Percentiles rank a stretch among this genome's conserved stretches.
Evolutionary conservation across 1,140 invertebrate genomes (phyloP).

Genomic region (Drosophila quadrilineata): DNA sequence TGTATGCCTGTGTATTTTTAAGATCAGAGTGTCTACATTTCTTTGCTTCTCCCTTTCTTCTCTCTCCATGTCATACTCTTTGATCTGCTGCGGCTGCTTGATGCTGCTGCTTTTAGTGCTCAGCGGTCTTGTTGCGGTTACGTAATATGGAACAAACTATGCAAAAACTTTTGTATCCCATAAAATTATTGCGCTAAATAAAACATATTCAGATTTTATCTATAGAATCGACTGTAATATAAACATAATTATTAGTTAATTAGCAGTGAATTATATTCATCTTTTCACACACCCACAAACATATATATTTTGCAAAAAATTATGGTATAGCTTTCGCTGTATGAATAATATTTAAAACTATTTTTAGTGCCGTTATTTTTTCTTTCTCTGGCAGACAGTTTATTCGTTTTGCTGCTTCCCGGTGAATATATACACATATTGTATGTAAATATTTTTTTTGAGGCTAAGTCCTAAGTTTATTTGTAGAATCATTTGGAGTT

Average conservation of each 20-base stretch:
- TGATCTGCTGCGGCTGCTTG: no score
- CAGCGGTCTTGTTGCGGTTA: constrained; percentile 56
- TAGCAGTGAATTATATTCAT: constrained; percentile 11
- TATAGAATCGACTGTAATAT: not conserved
- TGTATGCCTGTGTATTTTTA: constrained; percentile 68
- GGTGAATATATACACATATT: constrained; percentile 29
- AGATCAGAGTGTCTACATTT: constrained; percentile 38
- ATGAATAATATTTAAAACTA: constrained; percentile 74
- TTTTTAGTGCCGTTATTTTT: constrained; percentile 58
- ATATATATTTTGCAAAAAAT: constrained; percentile 21
- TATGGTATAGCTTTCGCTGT: constrained; percentile 48
- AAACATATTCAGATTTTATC: not conserved
- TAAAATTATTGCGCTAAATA: constrained; percentile 51
- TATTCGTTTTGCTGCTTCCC: constrained; percentile 31
- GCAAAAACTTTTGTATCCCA: constrained; percentile 54
- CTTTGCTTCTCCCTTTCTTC: no score
- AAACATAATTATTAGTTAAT: constrained; percentile 31
- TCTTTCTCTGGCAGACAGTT: constrained; percentile 43
- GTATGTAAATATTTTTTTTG: no score
- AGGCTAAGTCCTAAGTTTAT: no score
- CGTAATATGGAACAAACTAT: constrained; percentile 51
- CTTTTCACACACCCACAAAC: not conserved
- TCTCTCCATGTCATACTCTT: constrained; percentile 10
- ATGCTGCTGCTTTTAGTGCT: no score
- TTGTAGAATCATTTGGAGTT: constrained; percentile 2